These are phyloP conservation scores for Andrena dorsata DNA, from an alignment of 2,888 invertebrate species.

Conservation along the genomic window DNA sequence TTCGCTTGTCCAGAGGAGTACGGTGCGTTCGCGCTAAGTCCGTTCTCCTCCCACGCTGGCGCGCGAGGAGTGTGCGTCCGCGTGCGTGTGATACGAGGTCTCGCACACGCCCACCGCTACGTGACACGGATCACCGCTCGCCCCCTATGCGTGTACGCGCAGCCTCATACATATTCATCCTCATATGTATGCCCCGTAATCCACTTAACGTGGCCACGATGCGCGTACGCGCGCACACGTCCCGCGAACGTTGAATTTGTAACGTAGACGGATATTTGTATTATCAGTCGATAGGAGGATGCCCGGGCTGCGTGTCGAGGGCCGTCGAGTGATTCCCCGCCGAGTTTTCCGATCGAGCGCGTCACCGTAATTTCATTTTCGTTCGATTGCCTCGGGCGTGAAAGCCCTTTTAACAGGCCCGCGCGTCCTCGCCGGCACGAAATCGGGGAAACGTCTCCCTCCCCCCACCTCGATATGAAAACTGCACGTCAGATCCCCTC, in stretches of 20 bases:
- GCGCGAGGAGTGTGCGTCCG: background rate
- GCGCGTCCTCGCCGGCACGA: background rate
- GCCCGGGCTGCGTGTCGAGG: conserved; percentile 3
- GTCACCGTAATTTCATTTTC: conserved; percentile 28
- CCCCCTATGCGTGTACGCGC: background rate
- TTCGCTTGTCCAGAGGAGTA: background rate
- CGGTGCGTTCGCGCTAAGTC: conserved; percentile 27
- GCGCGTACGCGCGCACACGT: conserved; percentile 9
- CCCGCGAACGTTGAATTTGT: conserved; percentile 44
- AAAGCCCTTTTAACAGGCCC: conserved; percentile 34
- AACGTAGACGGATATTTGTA: conserved; percentile 46
- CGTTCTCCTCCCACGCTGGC: conserved; percentile 18
- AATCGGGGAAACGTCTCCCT: background rate
- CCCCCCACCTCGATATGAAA: background rate
- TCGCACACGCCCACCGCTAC: conserved; percentile 54
- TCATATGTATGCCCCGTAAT: conserved; percentile 42
- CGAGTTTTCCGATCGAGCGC: conserved; percentile 9
- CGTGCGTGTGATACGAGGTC: conserved; percentile 30
- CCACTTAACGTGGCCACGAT: conserved; percentile 50
- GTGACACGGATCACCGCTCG: conserved; percentile 46
- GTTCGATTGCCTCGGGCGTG: conserved; percentile 30
- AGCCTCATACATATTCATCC: conserved; percentile 56
- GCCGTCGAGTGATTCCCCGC: background rate
- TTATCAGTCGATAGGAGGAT: conserved; percentile 32
- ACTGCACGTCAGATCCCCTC: too few relatives aligned